Percentiles rank a stretch among this genome's conserved stretches.
These are phyloP conservation scores for Lepidocyrtinus sp. DNA, from an alignment of 2,888 invertebrate species.

Conservation along the genomic window DNA sequence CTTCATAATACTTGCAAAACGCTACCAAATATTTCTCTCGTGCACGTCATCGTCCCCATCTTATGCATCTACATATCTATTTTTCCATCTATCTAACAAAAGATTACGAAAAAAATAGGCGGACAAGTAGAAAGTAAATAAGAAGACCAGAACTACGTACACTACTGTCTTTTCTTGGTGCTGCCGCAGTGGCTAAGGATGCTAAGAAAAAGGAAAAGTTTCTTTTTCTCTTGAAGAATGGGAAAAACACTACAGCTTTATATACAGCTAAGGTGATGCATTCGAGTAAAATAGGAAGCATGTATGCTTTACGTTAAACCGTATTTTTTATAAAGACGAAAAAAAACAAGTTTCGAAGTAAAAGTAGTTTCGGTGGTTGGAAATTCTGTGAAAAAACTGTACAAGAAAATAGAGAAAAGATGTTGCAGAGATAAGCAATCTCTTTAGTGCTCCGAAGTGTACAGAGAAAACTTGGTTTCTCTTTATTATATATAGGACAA, in stretches of 20 bases:
- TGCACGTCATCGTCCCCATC: not conserved
- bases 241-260: not conserved
- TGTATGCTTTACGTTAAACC: not conserved
- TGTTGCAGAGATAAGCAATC: constrained; percentile 43
- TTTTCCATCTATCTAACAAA: not conserved
- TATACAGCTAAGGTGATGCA: not conserved
- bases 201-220: not conserved
- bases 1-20: too few relatives aligned
- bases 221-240: not conserved
- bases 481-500: not conserved
- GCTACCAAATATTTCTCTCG: not conserved
- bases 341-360: constrained; percentile 10
- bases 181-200: not conserved
- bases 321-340: not conserved
- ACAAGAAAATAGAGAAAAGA: constrained; percentile 3
- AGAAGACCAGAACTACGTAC: not conserved
- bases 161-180: not conserved
- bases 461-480: not conserved
- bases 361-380: not conserved
- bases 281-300: not conserved
- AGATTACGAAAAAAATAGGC: not conserved
- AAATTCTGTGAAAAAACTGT: not conserved
- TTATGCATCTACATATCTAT: not conserved
- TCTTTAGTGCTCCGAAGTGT: not conserved
- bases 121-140: not conserved